Base-by-base conservation (phyloP, 2,797 vertebrate genomes). In the Peromyscus eremicus region DNA sequence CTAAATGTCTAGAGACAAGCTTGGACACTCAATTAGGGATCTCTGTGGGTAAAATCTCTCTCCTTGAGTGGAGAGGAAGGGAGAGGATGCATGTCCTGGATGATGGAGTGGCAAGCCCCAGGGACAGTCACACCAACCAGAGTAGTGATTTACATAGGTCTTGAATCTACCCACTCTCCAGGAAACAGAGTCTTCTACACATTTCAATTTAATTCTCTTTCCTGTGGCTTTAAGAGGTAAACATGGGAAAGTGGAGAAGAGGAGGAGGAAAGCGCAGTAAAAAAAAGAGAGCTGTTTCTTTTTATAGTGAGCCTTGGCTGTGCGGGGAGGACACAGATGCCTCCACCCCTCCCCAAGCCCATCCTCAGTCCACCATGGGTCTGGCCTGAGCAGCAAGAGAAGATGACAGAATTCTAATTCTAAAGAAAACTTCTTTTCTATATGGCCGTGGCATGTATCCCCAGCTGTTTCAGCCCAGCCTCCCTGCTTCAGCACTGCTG, bases 171-270 rank as follows among this genome's bases (percentile, higher is more conserved):
- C 70, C 11, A 85, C 60, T 17, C 27, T 82, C 21, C 13, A 52
- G 88, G 17, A 62, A 43, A 64, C 40, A 21, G 60, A 77, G 70
- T 71, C 37, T 85, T 91, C 34, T 76, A 25, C 49, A 40, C 84
- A 76, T 88, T 80, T 93, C 19, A 7, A 55, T 62, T 87, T 46
- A 34, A 60, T 68, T 89, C 19, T 93, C 64, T 80, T 89, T n/a
- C 25, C n/a, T 40, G 12, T 64, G 89, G 27, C 19, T 6, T 68
- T 62, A 6, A 55, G 73, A 90, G 34, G 19, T 70, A 37, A 86
- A 75, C 49, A 13, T 17, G 2, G 21, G 21, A 49, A 29, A 46
- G 49, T 40, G 64, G 19, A 66, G 17, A 13, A 8, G 13, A 83
- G 8, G 32, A n/a, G 27, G 40, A 75, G 70, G 68, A 16, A 34